phyloP scores from a whole-genome alignment of 1,140 invertebrate genomes.

The Antheraea pernyi region DNA sequence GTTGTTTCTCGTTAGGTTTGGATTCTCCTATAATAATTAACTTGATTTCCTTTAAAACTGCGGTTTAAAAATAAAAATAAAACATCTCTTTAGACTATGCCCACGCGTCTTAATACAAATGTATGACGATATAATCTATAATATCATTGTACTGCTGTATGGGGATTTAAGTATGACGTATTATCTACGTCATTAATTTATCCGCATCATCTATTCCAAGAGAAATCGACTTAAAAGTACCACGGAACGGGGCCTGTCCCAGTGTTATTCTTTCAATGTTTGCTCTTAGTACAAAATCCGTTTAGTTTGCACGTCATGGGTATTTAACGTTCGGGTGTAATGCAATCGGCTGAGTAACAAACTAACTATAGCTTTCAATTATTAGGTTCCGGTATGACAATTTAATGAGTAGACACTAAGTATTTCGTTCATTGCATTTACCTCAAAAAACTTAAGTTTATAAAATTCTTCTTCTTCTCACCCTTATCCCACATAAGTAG shows the following conservation, averaged over 20 bases:
- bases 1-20: too few species aligned
- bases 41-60: too few species aligned
- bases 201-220: constrained; percentile 7
- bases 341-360: not conserved
- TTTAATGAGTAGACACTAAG: not conserved
- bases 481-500: too few species aligned
- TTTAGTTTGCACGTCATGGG: constrained; percentile 2
- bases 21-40: too few species aligned
- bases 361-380: not conserved
- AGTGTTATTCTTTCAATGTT: not conserved
- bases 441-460: too few species aligned
- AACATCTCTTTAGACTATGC: too few species aligned
- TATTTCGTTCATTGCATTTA: not conserved
- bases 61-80: too few species aligned
- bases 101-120: not conserved
- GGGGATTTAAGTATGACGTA: constrained; percentile 4
- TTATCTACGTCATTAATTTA: constrained; percentile 7
- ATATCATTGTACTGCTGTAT: constrained; percentile 4
- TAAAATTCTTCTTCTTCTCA: too few species aligned
- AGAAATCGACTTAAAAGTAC: not conserved
- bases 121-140: not conserved
- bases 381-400: not conserved
- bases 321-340: not conserved
- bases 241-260: not conserved
- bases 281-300: constrained; percentile 6